A percentile compares a stretch with the other conserved stretches of the same genome.
These are phyloP conservation scores for Yponomeuta sedellus DNA, from an alignment of 2,888 invertebrate genomes.

Conservation along the genomic window DNA sequence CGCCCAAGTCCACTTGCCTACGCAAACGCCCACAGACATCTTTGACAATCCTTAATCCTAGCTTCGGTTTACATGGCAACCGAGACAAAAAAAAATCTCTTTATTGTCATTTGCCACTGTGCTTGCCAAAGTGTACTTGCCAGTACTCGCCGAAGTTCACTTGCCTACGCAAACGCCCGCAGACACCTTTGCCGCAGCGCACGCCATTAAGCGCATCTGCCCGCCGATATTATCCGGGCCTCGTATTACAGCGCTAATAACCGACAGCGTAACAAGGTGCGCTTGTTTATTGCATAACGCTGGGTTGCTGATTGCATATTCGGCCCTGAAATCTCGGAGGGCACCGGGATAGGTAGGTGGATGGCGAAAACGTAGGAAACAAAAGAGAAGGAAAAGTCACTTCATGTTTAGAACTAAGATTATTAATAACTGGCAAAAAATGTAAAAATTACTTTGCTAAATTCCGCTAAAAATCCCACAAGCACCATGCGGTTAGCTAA, in stretches of 20 bases:
- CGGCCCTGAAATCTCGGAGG: not conserved
- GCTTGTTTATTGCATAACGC: constrained; percentile 8
- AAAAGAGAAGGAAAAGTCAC: no score
- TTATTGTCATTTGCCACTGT: not conserved
- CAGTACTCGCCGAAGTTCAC: constrained; percentile 12
- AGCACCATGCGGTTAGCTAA: no score
- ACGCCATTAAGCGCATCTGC: constrained; percentile 31
- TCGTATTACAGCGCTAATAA: constrained; percentile 14
- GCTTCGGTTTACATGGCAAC: no score
- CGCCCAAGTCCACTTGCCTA: not conserved
- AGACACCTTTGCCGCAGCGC: constrained; percentile 42
- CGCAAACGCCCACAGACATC: not conserved
- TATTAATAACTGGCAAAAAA: no score
- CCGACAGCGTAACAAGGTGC: constrained; percentile 8
- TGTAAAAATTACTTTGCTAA: no score
- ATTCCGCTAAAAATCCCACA: no score
- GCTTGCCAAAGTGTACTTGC: constrained; percentile 13
- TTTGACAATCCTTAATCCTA: no score
- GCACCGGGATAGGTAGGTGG: not conserved
- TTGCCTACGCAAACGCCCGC: constrained; percentile 23
- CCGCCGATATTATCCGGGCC: constrained; percentile 5
- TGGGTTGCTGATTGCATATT: not conserved
- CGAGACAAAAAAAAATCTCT: no score
- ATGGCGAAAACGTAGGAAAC: no score
- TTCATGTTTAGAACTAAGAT: no score